These are phyloP conservation scores for Neopelma chrysocephalum DNA, from an alignment of 2,797 vertebrate genomes.

Conservation along the genomic window DNA sequence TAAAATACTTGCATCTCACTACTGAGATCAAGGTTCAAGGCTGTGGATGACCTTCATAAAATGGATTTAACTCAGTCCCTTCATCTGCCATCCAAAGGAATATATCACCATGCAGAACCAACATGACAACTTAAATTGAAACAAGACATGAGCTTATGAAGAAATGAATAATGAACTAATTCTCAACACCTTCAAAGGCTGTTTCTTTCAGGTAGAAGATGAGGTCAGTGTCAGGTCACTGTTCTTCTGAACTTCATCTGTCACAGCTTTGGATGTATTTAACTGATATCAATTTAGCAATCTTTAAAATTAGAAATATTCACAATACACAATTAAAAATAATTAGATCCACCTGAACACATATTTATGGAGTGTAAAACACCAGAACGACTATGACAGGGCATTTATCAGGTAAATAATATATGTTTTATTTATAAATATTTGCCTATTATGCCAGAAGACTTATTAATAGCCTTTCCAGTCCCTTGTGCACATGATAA, in stretches of 20 bases:
- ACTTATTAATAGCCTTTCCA: neutral
- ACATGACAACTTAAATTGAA: constrained; percentile 44
- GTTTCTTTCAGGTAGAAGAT: neutral
- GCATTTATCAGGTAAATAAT: constrained; percentile 30
- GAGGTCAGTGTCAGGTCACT: constrained; percentile 1
- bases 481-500: neutral
- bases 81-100: neutral
- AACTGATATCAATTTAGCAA: neutral
- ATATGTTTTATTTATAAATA: neutral
- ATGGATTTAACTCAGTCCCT: constrained; percentile 2
- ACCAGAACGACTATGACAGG: neutral
- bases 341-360: neutral
- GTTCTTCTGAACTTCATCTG: neutral
- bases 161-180: constrained; percentile 25
- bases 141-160: neutral
- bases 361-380: neutral
- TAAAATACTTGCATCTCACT: constrained; percentile 13
- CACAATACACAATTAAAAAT: constrained; percentile 15
- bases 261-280: neutral
- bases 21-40: constrained; percentile 31
- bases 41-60: neutral
- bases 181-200: neutral
- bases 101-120: constrained; percentile 11
- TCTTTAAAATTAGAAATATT: constrained; percentile 1
- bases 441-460: neutral